Base-by-base conservation (phyloP, 1,140 invertebrate genomes). In the Daktulosphaira vitifoliae region DNA sequence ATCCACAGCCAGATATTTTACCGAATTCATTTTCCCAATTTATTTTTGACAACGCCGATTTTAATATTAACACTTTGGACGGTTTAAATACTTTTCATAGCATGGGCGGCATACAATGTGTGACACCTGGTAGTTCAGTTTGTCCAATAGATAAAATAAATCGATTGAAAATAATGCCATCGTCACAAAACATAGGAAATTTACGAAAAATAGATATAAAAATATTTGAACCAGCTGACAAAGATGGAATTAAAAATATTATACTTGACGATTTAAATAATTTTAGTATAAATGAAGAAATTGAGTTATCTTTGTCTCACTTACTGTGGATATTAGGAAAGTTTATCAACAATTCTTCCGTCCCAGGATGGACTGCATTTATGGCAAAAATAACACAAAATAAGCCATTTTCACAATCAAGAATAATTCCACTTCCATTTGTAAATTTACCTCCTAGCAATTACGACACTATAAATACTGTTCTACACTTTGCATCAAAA, bases 11-110 rank as follows among this genome's bases (percentile, higher is more conserved):
- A 50, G 37, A 66, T 54, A 65, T 69, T 42, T 39, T 51, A 65
- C 22, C 46, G 13, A 22, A 67, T 37, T 64, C 68, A 54, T 71
- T 69, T 52, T 66, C 52, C 46, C 69, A 72, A 67, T 73, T 72
- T n/a, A n/a, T n/a, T 53, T 73, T 69, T 37, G 72, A 73, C 48
- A 72, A 73, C 51, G 71, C 72, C 18, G 71, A 73, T 67, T 67
- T 67, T 65, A 72, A 72, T 66, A 54, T 59, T 1, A 51, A 66
- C 23, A 73, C 71, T 48, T 15, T 72, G 23, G 70, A 72, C 65
- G 70, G 71, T 13, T 37, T 62, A 18, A 68, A 69, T 38, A 72
- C 71, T 33, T 71, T 73, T 52, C 72, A 73, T 67, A 49, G 37
- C 9, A 72, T 72, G 71, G 70, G 68, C 20, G 69, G 70, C 25